Evolutionary conservation across 2,113 vertebrate species (phyloP), one percentile per base, ranked within the genome.

Genomic region (Pica pica): DNA sequence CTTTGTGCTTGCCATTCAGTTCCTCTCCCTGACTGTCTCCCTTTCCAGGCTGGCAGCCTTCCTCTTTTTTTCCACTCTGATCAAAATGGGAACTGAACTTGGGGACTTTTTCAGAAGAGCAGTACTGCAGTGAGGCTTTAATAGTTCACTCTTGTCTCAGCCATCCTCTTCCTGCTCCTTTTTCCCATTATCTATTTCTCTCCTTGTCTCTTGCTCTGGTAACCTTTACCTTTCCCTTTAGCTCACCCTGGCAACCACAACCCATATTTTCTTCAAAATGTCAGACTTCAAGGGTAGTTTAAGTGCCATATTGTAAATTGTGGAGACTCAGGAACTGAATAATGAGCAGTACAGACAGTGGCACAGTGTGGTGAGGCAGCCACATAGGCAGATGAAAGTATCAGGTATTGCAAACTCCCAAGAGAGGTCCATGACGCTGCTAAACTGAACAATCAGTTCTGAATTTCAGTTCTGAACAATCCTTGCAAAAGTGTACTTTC

Each of bases 391-490:
- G 26, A 16, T 1, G 0, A 55, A 70, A 59, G 30, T 22, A 13
- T 84, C n/a, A 70, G 42, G 39, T 61, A 23, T 53, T 78, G 44
- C 4, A 35, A 13, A 35, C 52, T 94, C 35, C 11, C 69, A 52
- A 49, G 27, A 84, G 28, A 63, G 11, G 13, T 59, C 63, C 35
- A 39, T 2, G 7, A 60, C 39, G 52, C 33, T 47, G 24, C 27
- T 57, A 15, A 81, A 70, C 18, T 55, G 57, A 93, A 53, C 27
- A 56, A 2, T 37, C 41, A 20, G 30, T 56, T 90, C 50, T 41
- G n/a, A 87, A 78, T 74, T 83, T 91, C 47, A 57, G 37, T 80
- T 77, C 47, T 78, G 30, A 78, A 76, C 27, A 87, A 67, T 64
- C 60, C 16, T 63, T 79, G 56, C 61, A 78, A 78, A 74, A 91